These are phyloP conservation scores for Lasiurus borealis DNA, from an alignment of 2,113 vertebrate genomes.

Conservation along the genomic window DNA sequence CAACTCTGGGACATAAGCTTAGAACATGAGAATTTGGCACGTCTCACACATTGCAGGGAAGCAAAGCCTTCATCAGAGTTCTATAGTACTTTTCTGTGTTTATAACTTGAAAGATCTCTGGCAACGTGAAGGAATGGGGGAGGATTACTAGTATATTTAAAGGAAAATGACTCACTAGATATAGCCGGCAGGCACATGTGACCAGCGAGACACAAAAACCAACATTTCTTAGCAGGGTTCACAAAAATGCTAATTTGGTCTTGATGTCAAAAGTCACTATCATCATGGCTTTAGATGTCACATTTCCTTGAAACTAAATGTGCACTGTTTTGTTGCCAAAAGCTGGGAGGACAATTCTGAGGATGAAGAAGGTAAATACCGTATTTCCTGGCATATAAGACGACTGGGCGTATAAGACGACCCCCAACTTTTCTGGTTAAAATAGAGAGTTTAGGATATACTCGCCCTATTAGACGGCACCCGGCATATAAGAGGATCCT, in stretches of 20 bases:
- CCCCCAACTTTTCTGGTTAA: no score
- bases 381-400: no score
- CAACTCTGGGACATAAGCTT: background rate
- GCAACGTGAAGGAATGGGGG: constrained; percentile 5
- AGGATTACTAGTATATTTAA: constrained; percentile 61
- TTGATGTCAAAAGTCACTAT: background rate
- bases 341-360: constrained; percentile 2
- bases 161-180: constrained; percentile 74
- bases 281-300: constrained; percentile 26
- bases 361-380: constrained; percentile 60
- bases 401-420: no score
- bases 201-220: constrained; percentile 74
- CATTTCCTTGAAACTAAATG: constrained; percentile 66
- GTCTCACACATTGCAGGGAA: background rate
- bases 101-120: background rate
- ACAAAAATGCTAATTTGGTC: constrained; percentile 66
- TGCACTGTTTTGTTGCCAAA: constrained; percentile 30
- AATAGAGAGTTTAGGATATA: no score
- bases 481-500: no score
- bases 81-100: background rate
- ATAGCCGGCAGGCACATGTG: constrained; percentile 65
- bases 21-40: background rate
- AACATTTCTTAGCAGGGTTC: constrained; percentile 66
- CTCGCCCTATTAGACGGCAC: no score
- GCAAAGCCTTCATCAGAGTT: background rate